Base-by-base conservation (phyloP, 2,113 vertebrate genomes). In the Phainopepla nitens region DNA sequence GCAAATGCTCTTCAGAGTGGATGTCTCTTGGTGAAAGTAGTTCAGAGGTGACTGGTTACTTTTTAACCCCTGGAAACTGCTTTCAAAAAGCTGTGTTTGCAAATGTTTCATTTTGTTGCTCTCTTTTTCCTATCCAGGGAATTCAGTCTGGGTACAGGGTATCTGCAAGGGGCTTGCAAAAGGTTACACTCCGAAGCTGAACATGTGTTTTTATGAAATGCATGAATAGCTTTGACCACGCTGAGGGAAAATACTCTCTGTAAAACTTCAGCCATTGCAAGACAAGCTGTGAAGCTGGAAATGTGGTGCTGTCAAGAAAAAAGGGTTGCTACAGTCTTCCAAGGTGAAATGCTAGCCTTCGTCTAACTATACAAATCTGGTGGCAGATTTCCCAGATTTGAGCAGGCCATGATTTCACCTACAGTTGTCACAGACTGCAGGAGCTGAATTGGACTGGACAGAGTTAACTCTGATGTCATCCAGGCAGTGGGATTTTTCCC, bases 391-490 rank as follows among this genome's bases (percentile, higher is more conserved):
- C 93, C 93, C 81, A 76, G 91, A 72, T 94, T 85, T 93, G 65
- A 87, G 25, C 45, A 91, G 25, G 45, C 58, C 75, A 73, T 27
- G 36, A 54, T 73, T 95, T 96, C 11, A 13, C 87, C 54, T 88
- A n/a, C 39, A 54, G 58, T 82, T 89, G 44, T 82, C 77, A 82
- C 69, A 58, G 60, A 21, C 36, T 83, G 36, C 66, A 56, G 71
- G 39, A 58, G 5, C 57, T 94, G 66, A 72, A 69, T 88, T 41
- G 79, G 92, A 42, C 71, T 45, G 50, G 76, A 90, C 68, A 90
- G 95, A 88, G 95, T 95, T 96, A 96, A 94, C 62, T 93, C 64
- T 93, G 94, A 93, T 93, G 73, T 96, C 86, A 91, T 92, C 36
- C 66, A 89, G 28, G 53, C 87, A 88, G 50, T 62, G 42, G 65